phyloP scores from a whole-genome alignment of 2,888 invertebrate species.

The Pristionchus entomophagus region DNA sequence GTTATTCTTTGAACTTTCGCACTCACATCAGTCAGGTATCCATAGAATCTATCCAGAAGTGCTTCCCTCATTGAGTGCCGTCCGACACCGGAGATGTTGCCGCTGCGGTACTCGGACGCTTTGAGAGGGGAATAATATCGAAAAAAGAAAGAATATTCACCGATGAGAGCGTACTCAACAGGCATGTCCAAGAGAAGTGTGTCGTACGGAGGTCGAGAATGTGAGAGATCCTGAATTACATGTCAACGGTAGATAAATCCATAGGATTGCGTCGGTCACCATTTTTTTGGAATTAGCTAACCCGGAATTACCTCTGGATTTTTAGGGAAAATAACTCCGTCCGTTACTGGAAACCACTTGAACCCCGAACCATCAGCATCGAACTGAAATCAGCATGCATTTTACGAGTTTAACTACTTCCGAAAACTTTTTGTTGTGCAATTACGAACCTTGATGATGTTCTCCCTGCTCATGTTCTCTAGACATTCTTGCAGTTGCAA shows the following conservation, averaged over 20 bases:
- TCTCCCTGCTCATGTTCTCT: neutral
- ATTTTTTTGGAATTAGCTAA: too few species aligned
- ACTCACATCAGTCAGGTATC: neutral
- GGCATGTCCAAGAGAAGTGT: neutral
- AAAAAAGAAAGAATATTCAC: too few species aligned
- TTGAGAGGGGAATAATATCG: too few species aligned
- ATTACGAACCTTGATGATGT: neutral
- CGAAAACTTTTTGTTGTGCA: neutral
- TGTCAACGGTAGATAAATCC: neutral
- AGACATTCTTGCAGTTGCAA: neutral
- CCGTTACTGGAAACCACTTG: neutral
- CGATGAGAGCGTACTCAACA: neutral
- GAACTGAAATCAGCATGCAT: neutral
- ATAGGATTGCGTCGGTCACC: too few species aligned
- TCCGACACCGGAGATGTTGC: neutral
- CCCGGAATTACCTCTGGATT: neutral
- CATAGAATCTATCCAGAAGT: neutral
- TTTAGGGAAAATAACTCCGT: neutral
- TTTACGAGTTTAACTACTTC: neutral
- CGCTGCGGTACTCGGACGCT: too few species aligned
- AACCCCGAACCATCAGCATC: neutral
- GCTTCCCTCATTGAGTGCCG: neutral
- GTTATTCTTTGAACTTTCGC: too few species aligned
- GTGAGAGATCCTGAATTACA: neutral
- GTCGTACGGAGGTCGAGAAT: neutral